Evolutionary conservation across 1,140 invertebrate species (phyloP).

Genomic region (Calephelis virginiensis): DNA sequence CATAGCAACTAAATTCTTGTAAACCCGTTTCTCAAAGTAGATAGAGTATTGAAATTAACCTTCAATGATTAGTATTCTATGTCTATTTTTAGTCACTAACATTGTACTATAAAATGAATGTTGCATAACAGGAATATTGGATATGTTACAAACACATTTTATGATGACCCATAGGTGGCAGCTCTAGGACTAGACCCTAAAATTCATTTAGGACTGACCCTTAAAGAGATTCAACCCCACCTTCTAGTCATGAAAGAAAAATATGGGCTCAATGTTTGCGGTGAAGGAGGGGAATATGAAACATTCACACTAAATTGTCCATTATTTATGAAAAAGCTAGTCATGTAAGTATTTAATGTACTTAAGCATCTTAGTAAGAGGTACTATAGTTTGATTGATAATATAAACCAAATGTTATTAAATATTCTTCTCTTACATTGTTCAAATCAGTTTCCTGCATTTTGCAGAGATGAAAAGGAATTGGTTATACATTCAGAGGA

Average conservation of each 20-base stretch:
- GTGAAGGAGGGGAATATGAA: conserved; percentile 99
- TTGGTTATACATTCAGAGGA: conserved; percentile 93
- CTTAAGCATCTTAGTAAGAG: no score
- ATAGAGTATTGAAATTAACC: no score
- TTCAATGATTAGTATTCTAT: neutral
- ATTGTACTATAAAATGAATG: neutral
- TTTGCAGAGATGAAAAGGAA: conserved; percentile 91
- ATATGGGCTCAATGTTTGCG: conserved; percentile 98
- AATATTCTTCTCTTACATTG: no score
- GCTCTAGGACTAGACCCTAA: conserved; percentile 91
- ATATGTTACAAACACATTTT: neutral
- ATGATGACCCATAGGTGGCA: conserved; percentile 82
- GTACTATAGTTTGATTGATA: no score
- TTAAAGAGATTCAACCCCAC: conserved; percentile 91
- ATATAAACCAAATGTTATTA: no score
- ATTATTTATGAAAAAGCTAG: conserved; percentile 93
- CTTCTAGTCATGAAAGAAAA: conserved; percentile 93
- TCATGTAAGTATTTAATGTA: conserved; percentile 86
- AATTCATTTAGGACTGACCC: conserved; percentile 92
- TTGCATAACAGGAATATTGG: neutral
- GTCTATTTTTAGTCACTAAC: neutral
- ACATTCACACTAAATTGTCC: conserved; percentile 98
- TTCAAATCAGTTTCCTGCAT: conserved; percentile 22
- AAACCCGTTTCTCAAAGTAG: no score
- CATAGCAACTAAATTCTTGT: no score